phyloP scores from a whole-genome alignment of 2,888 invertebrate genomes.

The Malthinus flaveolus region DNA sequence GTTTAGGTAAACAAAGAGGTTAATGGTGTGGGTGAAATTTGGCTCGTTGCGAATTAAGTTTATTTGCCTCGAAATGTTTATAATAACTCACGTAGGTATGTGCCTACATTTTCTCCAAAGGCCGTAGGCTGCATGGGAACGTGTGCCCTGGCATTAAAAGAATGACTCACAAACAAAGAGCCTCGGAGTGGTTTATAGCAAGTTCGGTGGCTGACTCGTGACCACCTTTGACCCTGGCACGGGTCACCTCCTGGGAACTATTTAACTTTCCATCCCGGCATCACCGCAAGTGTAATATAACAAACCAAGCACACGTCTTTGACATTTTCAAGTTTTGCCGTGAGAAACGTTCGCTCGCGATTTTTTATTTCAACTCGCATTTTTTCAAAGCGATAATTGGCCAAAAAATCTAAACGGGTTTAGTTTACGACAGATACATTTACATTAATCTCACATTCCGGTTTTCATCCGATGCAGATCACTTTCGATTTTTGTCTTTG shows the following conservation, averaged over 20 bases:
- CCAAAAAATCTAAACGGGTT: too few relatives aligned
- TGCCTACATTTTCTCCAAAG: constrained; percentile 16
- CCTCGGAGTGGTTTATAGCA: constrained; percentile 20
- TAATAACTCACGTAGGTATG: constrained; percentile 24
- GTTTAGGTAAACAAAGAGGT: neutral
- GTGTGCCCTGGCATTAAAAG: constrained; percentile 26
- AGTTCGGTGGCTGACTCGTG: constrained; percentile 41
- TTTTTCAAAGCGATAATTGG: too few relatives aligned
- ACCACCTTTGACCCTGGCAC: constrained; percentile 47
- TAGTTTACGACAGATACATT: too few relatives aligned
- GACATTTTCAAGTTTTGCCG: constrained; percentile 10
- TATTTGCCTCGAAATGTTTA: constrained; percentile 9
- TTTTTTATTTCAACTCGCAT: too few relatives aligned
- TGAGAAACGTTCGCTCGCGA: too few relatives aligned
- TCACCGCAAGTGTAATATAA: constrained; percentile 27
- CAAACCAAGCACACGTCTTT: constrained; percentile 21
- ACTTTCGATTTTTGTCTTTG: too few relatives aligned
- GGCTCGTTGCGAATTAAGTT: neutral
- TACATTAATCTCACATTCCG: too few relatives aligned
- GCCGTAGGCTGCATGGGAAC: constrained; percentile 26
- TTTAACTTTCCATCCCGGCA: constrained; percentile 25
- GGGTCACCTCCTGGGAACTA: constrained; percentile 45
- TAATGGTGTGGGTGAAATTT: constrained; percentile 3
- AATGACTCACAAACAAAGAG: constrained; percentile 22
- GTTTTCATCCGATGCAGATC: too few relatives aligned